Percentiles rank a stretch among this genome's conserved stretches.
Conservation (phyloP, 1,140 invertebrate species). For the Centruroides sculpturatus region DNA sequence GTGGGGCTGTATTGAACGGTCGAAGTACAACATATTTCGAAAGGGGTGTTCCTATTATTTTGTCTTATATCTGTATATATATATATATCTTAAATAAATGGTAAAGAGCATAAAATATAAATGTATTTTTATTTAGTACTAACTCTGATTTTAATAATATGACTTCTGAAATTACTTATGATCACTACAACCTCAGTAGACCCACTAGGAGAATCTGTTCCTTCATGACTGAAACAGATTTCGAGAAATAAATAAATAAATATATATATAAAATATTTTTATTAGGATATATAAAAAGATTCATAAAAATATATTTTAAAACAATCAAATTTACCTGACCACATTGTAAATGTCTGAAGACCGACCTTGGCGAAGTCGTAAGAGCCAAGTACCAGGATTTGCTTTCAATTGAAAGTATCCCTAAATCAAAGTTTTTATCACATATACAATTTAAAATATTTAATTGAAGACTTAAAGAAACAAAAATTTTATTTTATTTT, state of each 20-base stretch:
- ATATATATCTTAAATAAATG: background rate
- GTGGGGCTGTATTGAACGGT: too few species aligned
- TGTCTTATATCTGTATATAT: too few species aligned
- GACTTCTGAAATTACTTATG: constrained; percentile 73
- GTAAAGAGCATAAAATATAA: background rate
- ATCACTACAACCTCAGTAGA: constrained; percentile 53
- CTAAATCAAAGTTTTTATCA: constrained; percentile 7
- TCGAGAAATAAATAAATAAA: background rate
- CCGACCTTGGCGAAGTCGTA: constrained; percentile 71
- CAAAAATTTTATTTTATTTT: constrained; percentile 1
- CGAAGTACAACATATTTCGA: too few species aligned
- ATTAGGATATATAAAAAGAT: background rate
- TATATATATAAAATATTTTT: background rate
- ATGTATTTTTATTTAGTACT: background rate
- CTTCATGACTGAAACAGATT: constrained; percentile 44
- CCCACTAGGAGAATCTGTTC: constrained; percentile 46
- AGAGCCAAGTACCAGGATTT: constrained; percentile 86
- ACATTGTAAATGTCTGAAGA: constrained; percentile 82
- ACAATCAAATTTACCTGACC: constrained; percentile 25
- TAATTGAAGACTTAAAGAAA: background rate
- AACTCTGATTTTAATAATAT: constrained; percentile 70
- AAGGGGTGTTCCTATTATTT: too few species aligned
- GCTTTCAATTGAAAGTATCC: constrained; percentile 97
- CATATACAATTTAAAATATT: background rate
- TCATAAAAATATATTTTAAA: background rate